Evolutionary conservation across 2,797 vertebrate genomes (phyloP), one percentile per base, ranked within the genome.

Genomic region (Miichthys miiuy): DNA sequence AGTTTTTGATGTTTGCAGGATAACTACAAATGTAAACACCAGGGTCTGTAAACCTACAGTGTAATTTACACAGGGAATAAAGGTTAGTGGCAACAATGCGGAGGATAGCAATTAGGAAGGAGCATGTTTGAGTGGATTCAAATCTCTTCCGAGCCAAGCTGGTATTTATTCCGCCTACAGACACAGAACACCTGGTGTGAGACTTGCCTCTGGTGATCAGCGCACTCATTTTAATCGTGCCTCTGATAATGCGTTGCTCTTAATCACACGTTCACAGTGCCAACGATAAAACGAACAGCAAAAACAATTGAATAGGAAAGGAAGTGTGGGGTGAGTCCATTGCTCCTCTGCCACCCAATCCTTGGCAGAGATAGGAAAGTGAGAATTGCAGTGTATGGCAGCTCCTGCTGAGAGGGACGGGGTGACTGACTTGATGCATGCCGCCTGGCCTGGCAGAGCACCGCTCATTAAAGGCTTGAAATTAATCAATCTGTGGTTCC

Each of bases 401-500:
- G 84, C 72, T 88, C 85, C 84, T 25, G 89, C 84, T 87, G 88
- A 75, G 81, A 83, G 76, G 76, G 55, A 66, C 46, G 1, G 75
- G 81, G 80, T 80, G 86, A 77, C 75, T 91, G 89, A 87, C 90
- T 85, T 70, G 48, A 86, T 82, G 74, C 83, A 86, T 82, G 74
- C 83, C 46, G 74, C 88, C 76, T 68, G 82, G 72, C 68, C 90
- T 90, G 87, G 86, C 88, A 89, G 81, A 77, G 72, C 84, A 68
- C 60, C 55, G 57, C 81, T 91, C 88, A 87, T 93, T 93, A 90
- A 87, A 91, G 75, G 63, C 78, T 86, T 89, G 76, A 92, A 88
- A 92, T 90, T 76, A 93, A 92, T 92, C 86, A 94, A 88, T 91
- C 90, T 89, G 79, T 9, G 12, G 65, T 88, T 92, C 89, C 85